Base-by-base conservation (phyloP, 2,888 invertebrate genomes). In the Spisula solida region DNA sequence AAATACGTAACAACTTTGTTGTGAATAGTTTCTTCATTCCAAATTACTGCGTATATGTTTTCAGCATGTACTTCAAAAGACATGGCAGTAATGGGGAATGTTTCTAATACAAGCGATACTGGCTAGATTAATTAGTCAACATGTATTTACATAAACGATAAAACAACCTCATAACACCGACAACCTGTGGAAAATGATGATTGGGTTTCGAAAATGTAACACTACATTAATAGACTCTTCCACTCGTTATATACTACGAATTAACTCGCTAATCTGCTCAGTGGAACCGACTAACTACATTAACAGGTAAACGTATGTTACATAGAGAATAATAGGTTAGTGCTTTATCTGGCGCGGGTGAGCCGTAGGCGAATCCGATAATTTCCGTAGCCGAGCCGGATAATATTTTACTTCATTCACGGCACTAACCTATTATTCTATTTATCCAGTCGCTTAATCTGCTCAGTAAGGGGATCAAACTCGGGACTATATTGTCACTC, bases 101-200 rank as follows among this genome's bases (percentile, higher is more conserved):
- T 34, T 18, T 2, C 31, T 75, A 18, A 34, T 31, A n/a, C 29
- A 31, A 12, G 10, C 12, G n/a, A 70, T 75, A 16, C n/a, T 70
- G 25, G 14, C 31, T 31, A 5, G 18, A 18, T 16, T 75, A 75
- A 75, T 75, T 75, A 75, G 75, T 31, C 75, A 31, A 16, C 34
- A 75, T 75, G 31, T 34, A 75, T 34, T 75, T 34, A 75, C 34
- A 18, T 75, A 75, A 34, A 75, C 34, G 34, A 75, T 75, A 75
- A 75, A 31, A 75, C 2, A 75, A 8, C 0, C 34, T 75, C 29
- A 34, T 75, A 34, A 34, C 18, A 5, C 75, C 29, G 31, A 75
- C 75, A 75, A 75, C 75, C 34, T 75, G 75, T 34, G 31, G 34
- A 34, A 75, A 18, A 5, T 31, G 18, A 34, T n/a, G 34, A 12